Conservation (phyloP, 2,113 vertebrate genomes). For the Dryoscopus gambensis region DNA sequence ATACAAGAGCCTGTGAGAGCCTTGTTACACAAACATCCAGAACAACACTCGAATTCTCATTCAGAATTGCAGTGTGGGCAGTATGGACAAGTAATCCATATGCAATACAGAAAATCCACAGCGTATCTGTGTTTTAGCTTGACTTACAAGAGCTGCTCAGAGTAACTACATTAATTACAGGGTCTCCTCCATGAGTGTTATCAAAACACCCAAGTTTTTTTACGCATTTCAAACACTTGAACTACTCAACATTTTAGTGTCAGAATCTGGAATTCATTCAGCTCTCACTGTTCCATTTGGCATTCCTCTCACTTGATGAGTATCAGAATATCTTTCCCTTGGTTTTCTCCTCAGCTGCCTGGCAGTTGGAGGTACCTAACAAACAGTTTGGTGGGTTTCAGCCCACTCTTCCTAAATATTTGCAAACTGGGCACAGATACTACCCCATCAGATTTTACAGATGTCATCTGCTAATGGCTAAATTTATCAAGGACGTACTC, state of each 20-base stretch:
- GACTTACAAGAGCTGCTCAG: neutral
- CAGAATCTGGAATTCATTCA: neutral
- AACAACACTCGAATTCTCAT: neutral
- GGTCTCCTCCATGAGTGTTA: neutral
- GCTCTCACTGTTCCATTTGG: neutral
- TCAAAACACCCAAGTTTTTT: neutral
- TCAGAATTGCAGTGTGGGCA: neutral
- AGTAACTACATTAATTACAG: neutral
- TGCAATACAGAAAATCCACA: neutral
- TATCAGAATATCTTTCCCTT: neutral
- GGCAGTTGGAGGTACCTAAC: neutral
- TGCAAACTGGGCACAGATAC: neutral
- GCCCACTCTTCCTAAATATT: neutral
- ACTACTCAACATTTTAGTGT: neutral
- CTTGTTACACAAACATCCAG: neutral
- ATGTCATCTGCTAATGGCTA: neutral
- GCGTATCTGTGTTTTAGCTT: fast-evolving
- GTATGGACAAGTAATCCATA: neutral
- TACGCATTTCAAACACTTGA: neutral
- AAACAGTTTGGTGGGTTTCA: neutral
- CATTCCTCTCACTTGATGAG: neutral
- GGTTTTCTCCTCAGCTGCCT: neutral
- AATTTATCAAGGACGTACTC: neutral
- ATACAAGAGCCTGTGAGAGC: neutral
- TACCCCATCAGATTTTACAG: neutral